A percentile compares a stretch with the other conserved stretches of the same genome.
Evolutionary conservation across 1,140 invertebrate species (phyloP).

Genomic region (Trinorchestia longiramus): DNA sequence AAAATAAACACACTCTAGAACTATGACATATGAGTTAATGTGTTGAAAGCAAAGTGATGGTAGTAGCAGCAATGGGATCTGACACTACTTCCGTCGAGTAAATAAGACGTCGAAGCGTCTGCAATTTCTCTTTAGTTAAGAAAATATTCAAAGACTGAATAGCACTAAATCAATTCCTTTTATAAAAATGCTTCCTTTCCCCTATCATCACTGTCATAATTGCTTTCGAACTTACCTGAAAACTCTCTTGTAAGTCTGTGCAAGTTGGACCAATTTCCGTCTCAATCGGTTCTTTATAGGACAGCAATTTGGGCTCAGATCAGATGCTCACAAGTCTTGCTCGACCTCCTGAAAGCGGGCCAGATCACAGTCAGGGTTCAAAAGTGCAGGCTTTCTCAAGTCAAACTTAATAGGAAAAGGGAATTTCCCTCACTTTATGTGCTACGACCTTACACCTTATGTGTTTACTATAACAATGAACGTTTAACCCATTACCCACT

Average conservation of each 20-base stretch:
- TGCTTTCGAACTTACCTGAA: conserved; percentile 35
- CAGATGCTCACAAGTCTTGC: background rate
- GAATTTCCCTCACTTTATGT: no score
- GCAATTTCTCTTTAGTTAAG: background rate
- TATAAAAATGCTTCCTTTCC: background rate
- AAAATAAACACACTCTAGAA: background rate
- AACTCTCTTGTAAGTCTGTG: conserved; percentile 18
- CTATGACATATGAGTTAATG: background rate
- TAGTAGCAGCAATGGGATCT: background rate
- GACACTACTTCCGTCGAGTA: background rate
- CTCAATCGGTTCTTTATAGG: background rate
- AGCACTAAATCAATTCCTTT: background rate
- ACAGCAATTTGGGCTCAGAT: background rate
- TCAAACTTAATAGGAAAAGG: background rate
- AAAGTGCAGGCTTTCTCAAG: background rate
- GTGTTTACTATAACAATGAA: background rate
- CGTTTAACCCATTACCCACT: background rate
- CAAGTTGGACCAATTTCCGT: conserved; percentile 33
- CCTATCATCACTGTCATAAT: conserved; percentile 41
- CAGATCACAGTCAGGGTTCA: background rate
- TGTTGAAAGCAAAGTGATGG: background rate
- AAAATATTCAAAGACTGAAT: background rate
- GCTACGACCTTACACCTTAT: no score
- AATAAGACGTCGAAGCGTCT: background rate
- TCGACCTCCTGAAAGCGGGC: background rate